A percentile compares a stretch with the other conserved stretches of the same genome.
Conservation (phyloP, 2,888 invertebrate genomes). For the Zhengitettix transpicula region DNA sequence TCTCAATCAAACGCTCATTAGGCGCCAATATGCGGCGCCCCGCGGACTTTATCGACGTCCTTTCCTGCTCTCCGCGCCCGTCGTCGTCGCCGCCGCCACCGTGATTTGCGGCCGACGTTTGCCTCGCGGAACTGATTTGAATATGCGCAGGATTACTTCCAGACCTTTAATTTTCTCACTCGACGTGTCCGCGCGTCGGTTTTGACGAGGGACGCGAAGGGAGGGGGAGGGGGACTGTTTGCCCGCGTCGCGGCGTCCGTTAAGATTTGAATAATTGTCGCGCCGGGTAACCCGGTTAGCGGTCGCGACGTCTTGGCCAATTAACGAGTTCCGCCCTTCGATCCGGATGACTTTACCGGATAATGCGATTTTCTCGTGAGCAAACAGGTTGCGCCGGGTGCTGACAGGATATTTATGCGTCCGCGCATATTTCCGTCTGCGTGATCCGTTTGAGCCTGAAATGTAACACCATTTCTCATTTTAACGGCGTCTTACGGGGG, state of each 20-base stretch:
- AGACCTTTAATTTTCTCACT: not conserved
- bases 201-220: not conserved
- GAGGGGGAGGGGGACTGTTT: not conserved
- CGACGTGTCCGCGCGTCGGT: not conserved
- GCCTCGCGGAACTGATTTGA: not conserved
- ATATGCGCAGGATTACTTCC: not conserved
- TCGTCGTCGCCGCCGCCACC: not conserved
- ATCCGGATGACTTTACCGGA: not conserved
- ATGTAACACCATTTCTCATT: constrained; percentile 12
- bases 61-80: not conserved
- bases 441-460: constrained; percentile 12
- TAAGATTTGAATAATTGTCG: no score
- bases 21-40: no score
- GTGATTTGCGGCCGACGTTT: not conserved
- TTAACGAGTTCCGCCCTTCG: no score
- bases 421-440: constrained; percentile 9
- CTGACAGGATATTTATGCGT: constrained; percentile 9
- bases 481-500: constrained; percentile 7
- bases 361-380: not conserved
- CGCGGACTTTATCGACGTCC: not conserved
- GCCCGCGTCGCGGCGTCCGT: not conserved
- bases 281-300: no score
- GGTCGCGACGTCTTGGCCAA: no score
- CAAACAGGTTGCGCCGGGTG: constrained; percentile 5
- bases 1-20: not conserved